Percentiles rank a stretch among this genome's conserved stretches.
These are phyloP conservation scores for Oophaga sylvatica DNA, from an alignment of 2,797 vertebrate genomes.

Conservation along the genomic window DNA sequence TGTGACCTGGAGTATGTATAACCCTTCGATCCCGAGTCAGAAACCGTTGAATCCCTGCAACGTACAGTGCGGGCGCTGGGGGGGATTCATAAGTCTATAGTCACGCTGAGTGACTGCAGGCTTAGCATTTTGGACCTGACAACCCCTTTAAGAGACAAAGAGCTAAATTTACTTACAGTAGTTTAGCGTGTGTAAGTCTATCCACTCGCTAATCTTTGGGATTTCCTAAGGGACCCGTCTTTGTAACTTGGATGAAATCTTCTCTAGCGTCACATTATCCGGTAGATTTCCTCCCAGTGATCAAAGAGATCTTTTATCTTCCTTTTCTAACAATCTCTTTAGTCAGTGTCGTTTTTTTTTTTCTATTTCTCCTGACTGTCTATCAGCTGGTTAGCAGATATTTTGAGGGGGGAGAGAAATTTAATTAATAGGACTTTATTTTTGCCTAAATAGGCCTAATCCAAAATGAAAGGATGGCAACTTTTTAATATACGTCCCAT, in stretches of 20 bases:
- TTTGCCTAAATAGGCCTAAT: neutral
- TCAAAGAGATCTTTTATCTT: slow-evolving; percentile 19
- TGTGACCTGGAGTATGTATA: no score
- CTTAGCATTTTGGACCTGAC: no score
- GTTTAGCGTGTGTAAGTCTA: neutral
- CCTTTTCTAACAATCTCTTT: neutral
- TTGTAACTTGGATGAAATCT: neutral
- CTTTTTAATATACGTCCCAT: neutral
- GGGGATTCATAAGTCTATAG: no score
- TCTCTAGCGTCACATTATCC: neutral
- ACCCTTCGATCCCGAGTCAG: no score
- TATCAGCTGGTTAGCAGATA: neutral
- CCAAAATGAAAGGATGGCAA: neutral
- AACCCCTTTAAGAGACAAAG: neutral
- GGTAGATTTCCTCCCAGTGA: neutral
- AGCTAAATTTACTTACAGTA: neutral
- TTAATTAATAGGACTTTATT: neutral
- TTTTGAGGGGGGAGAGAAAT: neutral
- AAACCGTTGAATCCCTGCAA: no score
- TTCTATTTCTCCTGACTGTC: neutral
- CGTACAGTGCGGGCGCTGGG: no score
- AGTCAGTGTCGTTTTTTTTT: neutral
- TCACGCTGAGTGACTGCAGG: no score
- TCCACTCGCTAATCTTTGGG: neutral
- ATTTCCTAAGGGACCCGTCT: neutral